phyloP scores from a whole-genome alignment of 2,888 invertebrate genomes.

The Cataglyphis livida region DNA sequence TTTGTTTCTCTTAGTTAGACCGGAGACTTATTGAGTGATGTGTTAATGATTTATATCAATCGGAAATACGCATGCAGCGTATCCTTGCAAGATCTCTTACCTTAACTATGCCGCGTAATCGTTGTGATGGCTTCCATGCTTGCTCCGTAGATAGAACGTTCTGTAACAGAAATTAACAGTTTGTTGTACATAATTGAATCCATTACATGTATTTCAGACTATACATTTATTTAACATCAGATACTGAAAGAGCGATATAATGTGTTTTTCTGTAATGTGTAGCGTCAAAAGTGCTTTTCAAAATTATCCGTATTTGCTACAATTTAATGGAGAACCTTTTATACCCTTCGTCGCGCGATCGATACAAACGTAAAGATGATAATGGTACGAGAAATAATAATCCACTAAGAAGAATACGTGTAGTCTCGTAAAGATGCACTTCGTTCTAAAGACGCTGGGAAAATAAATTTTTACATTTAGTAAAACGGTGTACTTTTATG shows the following conservation, averaged over 20 bases:
- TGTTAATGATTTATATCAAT: background rate
- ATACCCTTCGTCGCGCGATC: background rate
- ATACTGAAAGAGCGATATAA: background rate
- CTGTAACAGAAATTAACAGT: conserved; percentile 64
- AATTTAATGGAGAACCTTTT: background rate
- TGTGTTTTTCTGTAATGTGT: background rate
- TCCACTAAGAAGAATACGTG: background rate
- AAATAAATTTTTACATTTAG: conserved; percentile 34
- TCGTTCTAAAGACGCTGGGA: background rate
- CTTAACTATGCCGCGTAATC: conserved; percentile 77
- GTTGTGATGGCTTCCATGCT: conserved; percentile 74
- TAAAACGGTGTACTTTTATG: conserved; percentile 2
- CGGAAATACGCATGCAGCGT: background rate
- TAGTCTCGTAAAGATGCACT: background rate
- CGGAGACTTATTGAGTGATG: no score
- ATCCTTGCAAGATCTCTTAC: conserved; percentile 59
- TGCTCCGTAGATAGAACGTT: conserved; percentile 54
- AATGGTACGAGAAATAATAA: conserved; percentile 21
- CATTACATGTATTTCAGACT: background rate
- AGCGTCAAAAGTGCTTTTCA: background rate
- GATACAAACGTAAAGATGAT: background rate
- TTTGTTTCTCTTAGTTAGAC: no score
- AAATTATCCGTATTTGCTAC: background rate
- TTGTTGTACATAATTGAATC: conserved; percentile 11
- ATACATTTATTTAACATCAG: background rate